phyloP scores from a whole-genome alignment of 2,113 vertebrate species.

The Garra rufa region DNA sequence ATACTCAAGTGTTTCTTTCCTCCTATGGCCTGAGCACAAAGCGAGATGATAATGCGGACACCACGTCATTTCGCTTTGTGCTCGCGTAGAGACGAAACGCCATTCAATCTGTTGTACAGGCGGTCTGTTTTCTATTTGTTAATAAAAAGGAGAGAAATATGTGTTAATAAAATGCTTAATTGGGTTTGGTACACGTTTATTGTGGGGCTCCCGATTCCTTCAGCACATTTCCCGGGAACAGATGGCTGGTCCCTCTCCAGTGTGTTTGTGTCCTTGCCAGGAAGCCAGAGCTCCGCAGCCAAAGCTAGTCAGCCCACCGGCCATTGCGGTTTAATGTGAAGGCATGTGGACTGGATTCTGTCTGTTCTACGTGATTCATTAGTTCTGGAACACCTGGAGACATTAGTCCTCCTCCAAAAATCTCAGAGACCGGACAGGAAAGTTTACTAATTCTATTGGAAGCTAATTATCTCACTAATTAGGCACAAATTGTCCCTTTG shows the following conservation, averaged over 20 bases:
- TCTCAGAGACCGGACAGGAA: neutral
- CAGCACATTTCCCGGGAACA: constrained; percentile 33
- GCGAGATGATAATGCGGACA: constrained; percentile 72
- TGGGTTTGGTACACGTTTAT: constrained; percentile 83
- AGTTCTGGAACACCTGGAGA: constrained; percentile 18
- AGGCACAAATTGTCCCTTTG: neutral
- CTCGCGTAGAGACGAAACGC: constrained; percentile 85
- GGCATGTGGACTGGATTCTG: neutral
- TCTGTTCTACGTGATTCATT: constrained; percentile 14
- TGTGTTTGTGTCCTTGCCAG: constrained; percentile 9
- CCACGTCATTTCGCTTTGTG: constrained; percentile 88
- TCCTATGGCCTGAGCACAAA: constrained; percentile 68
- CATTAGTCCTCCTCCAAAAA: constrained; percentile 7
- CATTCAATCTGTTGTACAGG: constrained; percentile 89
- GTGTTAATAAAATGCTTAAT: constrained; percentile 98
- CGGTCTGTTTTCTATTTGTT: constrained; percentile 98
- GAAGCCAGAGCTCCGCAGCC: neutral
- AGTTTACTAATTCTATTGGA: neutral
- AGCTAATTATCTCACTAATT: constrained; percentile 25
- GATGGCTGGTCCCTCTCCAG: constrained; percentile 33
- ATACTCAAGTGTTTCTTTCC: constrained; percentile 71
- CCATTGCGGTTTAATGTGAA: constrained; percentile 4
- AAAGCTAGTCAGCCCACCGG: neutral
- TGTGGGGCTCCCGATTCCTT: neutral
- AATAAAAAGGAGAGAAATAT: constrained; percentile 79